phyloP scores from a whole-genome alignment of 2,888 invertebrate species.

The Cetonia aurata region DNA sequence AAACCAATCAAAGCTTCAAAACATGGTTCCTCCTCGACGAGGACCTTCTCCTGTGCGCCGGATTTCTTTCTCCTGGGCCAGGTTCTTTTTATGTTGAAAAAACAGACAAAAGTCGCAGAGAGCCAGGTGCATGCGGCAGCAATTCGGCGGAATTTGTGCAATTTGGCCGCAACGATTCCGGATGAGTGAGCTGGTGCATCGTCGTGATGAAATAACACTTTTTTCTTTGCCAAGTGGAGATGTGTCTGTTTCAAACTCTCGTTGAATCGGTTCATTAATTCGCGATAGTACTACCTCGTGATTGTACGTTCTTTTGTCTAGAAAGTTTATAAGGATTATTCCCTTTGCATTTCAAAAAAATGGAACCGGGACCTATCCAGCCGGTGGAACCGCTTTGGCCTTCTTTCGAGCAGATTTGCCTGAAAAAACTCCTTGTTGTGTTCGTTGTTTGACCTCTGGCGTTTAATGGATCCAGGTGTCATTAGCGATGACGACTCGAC shows the following conservation, averaged over 20 bases:
- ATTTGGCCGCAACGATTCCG: not conserved
- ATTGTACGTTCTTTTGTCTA: not conserved
- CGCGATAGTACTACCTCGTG: not conserved
- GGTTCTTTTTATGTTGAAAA: too few species aligned
- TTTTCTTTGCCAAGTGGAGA: not conserved
- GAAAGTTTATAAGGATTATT: too few species aligned
- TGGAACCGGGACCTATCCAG: not conserved
- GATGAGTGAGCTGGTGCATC: not conserved
- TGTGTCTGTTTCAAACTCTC: not conserved
- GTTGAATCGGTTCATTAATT: not conserved
- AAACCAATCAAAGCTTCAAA: too few species aligned
- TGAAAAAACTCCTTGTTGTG: too few species aligned
- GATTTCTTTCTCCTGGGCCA: too few species aligned
- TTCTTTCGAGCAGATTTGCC: not conserved
- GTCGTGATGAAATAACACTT: not conserved
- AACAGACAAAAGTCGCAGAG: too few species aligned
- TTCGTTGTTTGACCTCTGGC: not conserved
- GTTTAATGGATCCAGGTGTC: not conserved
- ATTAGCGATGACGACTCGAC: not conserved
- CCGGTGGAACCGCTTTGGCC: not conserved
- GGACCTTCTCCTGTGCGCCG: too few species aligned
- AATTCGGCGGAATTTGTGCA: too few species aligned
- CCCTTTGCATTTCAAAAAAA: not conserved
- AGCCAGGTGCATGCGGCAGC: too few species aligned
- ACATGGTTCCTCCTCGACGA: too few species aligned